These are phyloP conservation scores for Trididemnum nubilum DNA, from an alignment of 23 tunicate species.

Conservation along the genomic window DNA sequence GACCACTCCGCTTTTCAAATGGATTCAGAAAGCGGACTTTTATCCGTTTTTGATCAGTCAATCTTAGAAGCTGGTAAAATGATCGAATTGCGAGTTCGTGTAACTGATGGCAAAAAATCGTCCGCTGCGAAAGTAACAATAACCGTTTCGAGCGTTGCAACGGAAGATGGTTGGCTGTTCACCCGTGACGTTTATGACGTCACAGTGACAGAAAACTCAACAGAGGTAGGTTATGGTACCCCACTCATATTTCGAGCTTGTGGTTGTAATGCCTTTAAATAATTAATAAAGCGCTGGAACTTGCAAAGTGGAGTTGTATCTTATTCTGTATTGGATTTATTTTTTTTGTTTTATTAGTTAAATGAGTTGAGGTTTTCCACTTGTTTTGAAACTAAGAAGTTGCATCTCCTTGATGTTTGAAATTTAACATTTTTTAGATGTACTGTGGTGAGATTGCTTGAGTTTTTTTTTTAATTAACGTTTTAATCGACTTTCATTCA, in stretches of 20 bases:
- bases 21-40: slow-evolving; percentile 21
- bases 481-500: too few relatives aligned
- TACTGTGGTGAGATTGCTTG: too few relatives aligned
- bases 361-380: too few relatives aligned
- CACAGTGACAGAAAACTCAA: slow-evolving; percentile 28
- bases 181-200: slow-evolving; percentile 15
- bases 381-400: too few relatives aligned
- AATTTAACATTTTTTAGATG: too few relatives aligned
- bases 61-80: background rate
- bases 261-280: too few relatives aligned
- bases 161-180: background rate
- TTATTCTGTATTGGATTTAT: background rate
- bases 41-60: slow-evolving; percentile 5
- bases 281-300: too few relatives aligned
- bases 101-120: slow-evolving; percentile 37
- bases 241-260: too few relatives aligned
- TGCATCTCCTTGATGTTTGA: too few relatives aligned
- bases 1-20: slow-evolving; percentile 44
- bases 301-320: too few relatives aligned
- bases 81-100: slow-evolving; percentile 35
- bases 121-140: slow-evolving; percentile 24
- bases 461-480: too few relatives aligned
- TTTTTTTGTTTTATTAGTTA: background rate
- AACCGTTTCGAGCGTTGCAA: background rate
- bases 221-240: slow-evolving; percentile 44